A percentile compares a stretch with the other conserved stretches of the same genome.
phyloP scores from a whole-genome alignment of 1,140 invertebrate genomes.

The Octopus bimaculoides region DNA sequence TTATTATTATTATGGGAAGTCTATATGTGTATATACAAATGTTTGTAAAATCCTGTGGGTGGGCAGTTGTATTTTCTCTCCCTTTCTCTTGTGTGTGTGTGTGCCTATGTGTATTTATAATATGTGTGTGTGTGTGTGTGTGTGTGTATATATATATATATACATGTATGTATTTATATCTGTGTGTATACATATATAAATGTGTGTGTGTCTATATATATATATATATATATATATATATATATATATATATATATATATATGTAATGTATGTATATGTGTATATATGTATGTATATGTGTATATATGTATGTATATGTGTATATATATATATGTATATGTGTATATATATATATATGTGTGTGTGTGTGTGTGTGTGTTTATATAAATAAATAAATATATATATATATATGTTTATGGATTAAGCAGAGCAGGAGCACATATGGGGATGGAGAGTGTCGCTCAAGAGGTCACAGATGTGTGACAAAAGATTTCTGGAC shows the following conservation, averaged over 20 bases:
- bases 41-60: background rate
- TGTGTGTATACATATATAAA: conserved; percentile 74
- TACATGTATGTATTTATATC: conserved; percentile 55
- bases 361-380: background rate
- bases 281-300: background rate
- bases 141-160: background rate
- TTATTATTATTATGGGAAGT: too few species aligned
- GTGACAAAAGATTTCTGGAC: too few species aligned
- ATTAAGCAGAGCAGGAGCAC: too few species aligned
- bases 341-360: background rate
- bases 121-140: background rate
- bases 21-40: background rate
- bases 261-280: background rate
- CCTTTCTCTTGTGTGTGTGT: background rate
- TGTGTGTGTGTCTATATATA: conserved; percentile 71
- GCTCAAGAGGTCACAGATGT: too few species aligned
- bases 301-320: background rate
- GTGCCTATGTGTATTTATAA: background rate
- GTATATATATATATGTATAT: too few species aligned
- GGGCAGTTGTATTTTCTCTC: background rate
- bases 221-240: conserved; percentile 1
- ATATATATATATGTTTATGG: too few species aligned
- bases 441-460: too few species aligned
- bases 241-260: background rate
- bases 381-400: too few species aligned